Base-by-base conservation (phyloP, 2,797 vertebrate species). In the Streptopelia turtur region DNA sequence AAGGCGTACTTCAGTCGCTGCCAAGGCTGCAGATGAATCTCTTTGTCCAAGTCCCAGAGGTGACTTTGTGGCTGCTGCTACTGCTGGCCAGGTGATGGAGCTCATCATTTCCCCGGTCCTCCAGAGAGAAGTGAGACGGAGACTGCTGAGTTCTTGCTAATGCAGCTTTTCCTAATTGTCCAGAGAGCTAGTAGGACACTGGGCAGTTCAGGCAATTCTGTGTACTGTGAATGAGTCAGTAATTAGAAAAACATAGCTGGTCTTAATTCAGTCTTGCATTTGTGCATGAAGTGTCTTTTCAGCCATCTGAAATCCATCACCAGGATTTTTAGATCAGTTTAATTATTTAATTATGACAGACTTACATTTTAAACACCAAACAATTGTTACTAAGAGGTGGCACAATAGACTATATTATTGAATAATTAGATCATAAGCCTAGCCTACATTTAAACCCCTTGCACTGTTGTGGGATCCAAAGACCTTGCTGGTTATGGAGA, bases 61-160 rank as follows among this genome's bases (percentile, higher is more conserved):
- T 97, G 94, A 94, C 94, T 96, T 77, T 95, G 93, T 90, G 96
- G 95, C 60, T 94, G 93, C 93, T 84, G 96, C 96, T 96, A 49
- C 91, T 96, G 84, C 90, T 97, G 96, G 96, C 95, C 96, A 97
- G 97, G 94, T 97, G 96, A 95, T 96, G 95, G 95, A 97, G 96
- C 93, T 97, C 94, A 96, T 96, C 81, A 93, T 97, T 97, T 95
- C 94, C 83, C 69, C 27, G 20, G 76, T 94, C 89, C 97, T 97
- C 96, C 84, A 90, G 93, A 97, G 96, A 83, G 79, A 96, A 94
- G 90, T 74, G 89, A 97, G 94, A 95, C 86, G 75, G 76, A 95
- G 96, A 93, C 92, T 94, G 86, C 96, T 68, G 80, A 92, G 94
- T 94, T 96, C 97, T 77, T 95, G 87, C 97, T 97, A 98, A 97